Percentiles rank a stretch among this genome's conserved stretches.
phyloP scores from a whole-genome alignment of 92 coral and sea anemone genomes.

The Virgularia gustaviana region DNA sequence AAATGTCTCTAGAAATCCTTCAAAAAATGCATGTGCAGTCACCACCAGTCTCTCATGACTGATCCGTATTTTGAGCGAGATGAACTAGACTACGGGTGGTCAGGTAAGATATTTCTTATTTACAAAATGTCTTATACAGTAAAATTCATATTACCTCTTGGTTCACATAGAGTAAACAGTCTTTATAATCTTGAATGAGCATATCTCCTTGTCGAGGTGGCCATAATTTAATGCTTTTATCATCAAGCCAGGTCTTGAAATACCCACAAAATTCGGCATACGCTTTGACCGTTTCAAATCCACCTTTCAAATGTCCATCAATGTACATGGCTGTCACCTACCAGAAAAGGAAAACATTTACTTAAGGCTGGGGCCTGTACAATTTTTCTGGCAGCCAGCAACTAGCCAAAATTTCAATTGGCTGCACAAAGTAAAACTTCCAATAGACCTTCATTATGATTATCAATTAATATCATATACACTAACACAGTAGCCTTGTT shows the following conservation, averaged over 20 bases:
- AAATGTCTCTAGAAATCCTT: no score
- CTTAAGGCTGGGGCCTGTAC: neutral
- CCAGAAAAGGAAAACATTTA: neutral
- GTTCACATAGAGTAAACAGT: conserved; percentile 90
- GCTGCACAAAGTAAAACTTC: no score
- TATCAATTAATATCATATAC: no score
- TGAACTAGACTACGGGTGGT: no score
- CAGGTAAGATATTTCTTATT: no score
- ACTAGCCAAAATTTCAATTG: no score
- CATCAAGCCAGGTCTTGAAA: conserved; percentile 97
- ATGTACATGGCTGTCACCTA: conserved; percentile 98
- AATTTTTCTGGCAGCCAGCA: neutral
- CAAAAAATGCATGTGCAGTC: no score
- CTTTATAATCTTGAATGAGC: conserved; percentile 96
- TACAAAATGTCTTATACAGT: neutral
- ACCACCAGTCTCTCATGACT: no score
- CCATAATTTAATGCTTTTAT: conserved; percentile 90
- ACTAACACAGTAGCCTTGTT: no score
- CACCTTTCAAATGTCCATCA: conserved; percentile 93
- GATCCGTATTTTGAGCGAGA: no score
- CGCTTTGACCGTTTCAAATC: conserved; percentile 96
- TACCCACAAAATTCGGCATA: conserved; percentile 99
- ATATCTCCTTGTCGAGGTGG: conserved; percentile 96
- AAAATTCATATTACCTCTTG: conserved; percentile 62
- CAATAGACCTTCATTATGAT: neutral